Percentiles rank a stretch among this genome's conserved stretches.
Conservation (phyloP, 2,113 vertebrate genomes). For the Paracanthobrama guichenoti region DNA sequence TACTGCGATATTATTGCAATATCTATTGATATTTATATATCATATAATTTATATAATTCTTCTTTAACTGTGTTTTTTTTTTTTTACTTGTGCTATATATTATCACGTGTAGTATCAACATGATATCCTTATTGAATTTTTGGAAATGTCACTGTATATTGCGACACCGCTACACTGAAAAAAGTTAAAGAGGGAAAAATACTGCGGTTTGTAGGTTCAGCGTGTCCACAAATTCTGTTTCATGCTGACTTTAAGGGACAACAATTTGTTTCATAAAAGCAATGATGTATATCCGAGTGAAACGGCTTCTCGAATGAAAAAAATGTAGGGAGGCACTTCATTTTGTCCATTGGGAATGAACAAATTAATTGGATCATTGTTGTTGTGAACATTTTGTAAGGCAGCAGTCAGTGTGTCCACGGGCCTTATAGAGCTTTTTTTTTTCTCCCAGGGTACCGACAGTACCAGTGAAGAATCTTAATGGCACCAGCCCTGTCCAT, state of each 20-base stretch:
- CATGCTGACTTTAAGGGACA: too few relatives aligned
- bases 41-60: too few relatives aligned
- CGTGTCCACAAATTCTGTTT: too few relatives aligned
- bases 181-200: neutral
- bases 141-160: neutral
- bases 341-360: too few relatives aligned
- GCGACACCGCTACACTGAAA: neutral
- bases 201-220: neutral
- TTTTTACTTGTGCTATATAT: neutral
- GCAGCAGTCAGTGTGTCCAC: neutral
- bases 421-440: neutral
- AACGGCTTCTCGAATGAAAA: too few relatives aligned
- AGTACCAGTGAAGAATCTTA: conserved; percentile 92
- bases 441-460: conserved; percentile 83
- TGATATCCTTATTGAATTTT: neutral
- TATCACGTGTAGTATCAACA: neutral
- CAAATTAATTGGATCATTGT: too few relatives aligned
- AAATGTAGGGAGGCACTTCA: too few relatives aligned
- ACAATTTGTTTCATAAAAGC: too few relatives aligned
- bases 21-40: neutral
- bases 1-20: neutral
- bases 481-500: conserved; percentile 87
- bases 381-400: neutral
- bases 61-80: too few relatives aligned
- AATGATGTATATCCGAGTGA: too few relatives aligned